Percentiles rank a stretch among this genome's conserved stretches.
phyloP scores from a whole-genome alignment of 2,888 invertebrate species.

The Apantesis nais region DNA sequence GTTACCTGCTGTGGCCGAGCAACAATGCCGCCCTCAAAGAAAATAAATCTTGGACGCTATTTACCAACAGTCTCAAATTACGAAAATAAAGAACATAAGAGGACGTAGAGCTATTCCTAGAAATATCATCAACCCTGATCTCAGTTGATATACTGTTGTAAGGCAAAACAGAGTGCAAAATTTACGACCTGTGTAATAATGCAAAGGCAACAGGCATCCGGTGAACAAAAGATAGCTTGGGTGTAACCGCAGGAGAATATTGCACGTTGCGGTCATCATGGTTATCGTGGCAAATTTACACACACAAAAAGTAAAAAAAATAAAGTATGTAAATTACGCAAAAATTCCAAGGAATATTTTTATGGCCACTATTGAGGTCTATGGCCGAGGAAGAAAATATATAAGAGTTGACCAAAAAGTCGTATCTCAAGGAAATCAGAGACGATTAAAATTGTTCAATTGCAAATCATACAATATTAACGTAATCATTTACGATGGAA shows the following conservation, averaged over 20 bases:
- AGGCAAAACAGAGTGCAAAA: slow-evolving; percentile 25
- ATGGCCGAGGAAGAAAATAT: neutral
- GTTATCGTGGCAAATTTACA: slow-evolving; percentile 36
- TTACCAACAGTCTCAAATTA: neutral
- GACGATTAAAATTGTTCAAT: neutral
- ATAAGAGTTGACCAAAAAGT: neutral
- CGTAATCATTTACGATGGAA: neutral
- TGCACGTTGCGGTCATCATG: slow-evolving; percentile 56
- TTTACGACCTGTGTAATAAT: slow-evolving; percentile 48
- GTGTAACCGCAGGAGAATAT: slow-evolving; percentile 60
- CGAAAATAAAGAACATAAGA: neutral
- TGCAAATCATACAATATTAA: neutral
- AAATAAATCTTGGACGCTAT: neutral
- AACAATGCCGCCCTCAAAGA: slow-evolving; percentile 7
- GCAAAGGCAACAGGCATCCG: slow-evolving; percentile 45
- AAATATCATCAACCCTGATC: neutral
- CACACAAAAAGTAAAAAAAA: slow-evolving; percentile 35
- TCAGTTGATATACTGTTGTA: slow-evolving; percentile 23
- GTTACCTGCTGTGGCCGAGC: neutral
- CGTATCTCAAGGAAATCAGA: neutral
- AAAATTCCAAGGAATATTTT: slow-evolving; percentile 28
- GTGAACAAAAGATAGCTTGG: slow-evolving; percentile 55
- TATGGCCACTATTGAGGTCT: slow-evolving; percentile 12
- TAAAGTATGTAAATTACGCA: slow-evolving; percentile 33
- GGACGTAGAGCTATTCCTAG: neutral